These are phyloP conservation scores for Amorpha juglandis DNA, from an alignment of 2,888 invertebrate species.

Conservation along the genomic window DNA sequence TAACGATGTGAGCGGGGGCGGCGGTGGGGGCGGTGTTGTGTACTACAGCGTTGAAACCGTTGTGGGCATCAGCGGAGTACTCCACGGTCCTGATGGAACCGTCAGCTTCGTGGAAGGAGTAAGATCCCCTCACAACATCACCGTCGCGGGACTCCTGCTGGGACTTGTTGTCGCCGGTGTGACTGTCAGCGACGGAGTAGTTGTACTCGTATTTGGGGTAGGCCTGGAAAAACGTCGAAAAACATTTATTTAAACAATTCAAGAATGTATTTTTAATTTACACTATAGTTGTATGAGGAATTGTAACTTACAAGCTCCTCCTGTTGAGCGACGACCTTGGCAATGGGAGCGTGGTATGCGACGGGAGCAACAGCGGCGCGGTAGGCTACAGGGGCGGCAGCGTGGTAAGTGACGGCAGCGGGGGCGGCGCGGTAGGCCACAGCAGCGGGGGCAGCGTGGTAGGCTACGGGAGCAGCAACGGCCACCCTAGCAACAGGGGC, in stretches of 20 bases:
- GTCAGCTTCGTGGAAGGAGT: conserved; percentile 82
- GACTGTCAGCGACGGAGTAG: conserved; percentile 82
- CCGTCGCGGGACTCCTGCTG: conserved; percentile 82
- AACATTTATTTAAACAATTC: neutral
- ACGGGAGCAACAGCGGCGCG: conserved; percentile 46
- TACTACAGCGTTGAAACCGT: conserved; percentile 74
- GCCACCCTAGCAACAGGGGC: conserved; percentile 43
- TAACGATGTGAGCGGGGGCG: conserved; percentile 55
- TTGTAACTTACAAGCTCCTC: conserved; percentile 49
- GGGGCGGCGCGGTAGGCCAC: conserved; percentile 56
- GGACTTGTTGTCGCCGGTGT: conserved; percentile 84
- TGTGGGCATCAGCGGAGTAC: conserved; percentile 82
- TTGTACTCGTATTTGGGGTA: conserved; percentile 79
- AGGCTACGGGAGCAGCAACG: conserved; percentile 40
- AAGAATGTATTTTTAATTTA: neutral
- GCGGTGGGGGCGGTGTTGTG: conserved; percentile 63
- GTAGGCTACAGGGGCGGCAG: conserved; percentile 43
- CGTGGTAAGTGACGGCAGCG: conserved; percentile 47
- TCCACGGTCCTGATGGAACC: conserved; percentile 83
- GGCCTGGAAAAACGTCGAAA: conserved; percentile 47
- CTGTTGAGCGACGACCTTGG: conserved; percentile 49
- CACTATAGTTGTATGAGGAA: neutral
- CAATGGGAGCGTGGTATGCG: conserved; percentile 46
- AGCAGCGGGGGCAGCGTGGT: conserved; percentile 41
- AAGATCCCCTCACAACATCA: conserved; percentile 81